These are phyloP conservation scores for Drosophila nigricruria DNA, from an alignment of 2,888 invertebrate genomes.

Conservation along the genomic window DNA sequence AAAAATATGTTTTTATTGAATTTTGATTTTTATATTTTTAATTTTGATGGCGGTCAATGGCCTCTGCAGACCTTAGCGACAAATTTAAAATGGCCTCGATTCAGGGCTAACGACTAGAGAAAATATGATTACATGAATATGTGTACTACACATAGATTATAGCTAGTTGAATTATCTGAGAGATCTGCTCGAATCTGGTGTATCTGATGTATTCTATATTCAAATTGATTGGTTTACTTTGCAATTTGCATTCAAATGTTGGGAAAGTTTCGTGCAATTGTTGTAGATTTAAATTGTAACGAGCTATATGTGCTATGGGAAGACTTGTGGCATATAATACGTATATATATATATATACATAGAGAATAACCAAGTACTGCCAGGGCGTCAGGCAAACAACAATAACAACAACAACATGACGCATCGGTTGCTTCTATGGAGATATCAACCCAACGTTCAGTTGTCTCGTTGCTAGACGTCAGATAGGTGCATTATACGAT, in stretches of 20 bases:
- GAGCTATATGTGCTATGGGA: constrained; percentile 30
- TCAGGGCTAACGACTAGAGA: constrained; percentile 22
- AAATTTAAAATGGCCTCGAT: constrained; percentile 26
- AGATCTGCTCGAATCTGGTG: constrained; percentile 1
- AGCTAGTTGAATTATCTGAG: background rate
- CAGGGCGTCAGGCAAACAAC: constrained; percentile 9
- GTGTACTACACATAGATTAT: background rate
- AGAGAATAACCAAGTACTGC: constrained; percentile 1
- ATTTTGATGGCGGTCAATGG: background rate
- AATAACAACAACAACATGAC: constrained; percentile 1
- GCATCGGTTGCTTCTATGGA: background rate
- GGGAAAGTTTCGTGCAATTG: constrained; percentile 47
- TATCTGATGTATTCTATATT: constrained; percentile 25
- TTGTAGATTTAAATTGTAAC: constrained; percentile 44
- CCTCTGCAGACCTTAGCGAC: constrained; percentile 25
- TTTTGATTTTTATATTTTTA: background rate
- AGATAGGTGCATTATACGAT: background rate
- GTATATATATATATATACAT: background rate
- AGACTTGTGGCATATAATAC: constrained; percentile 3
- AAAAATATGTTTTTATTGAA: background rate
- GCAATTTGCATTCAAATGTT: constrained; percentile 63
- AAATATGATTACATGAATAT: background rate
- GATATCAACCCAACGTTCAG: background rate
- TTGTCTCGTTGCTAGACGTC: background rate
- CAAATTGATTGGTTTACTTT: constrained; percentile 37